phyloP scores from a whole-genome alignment of 2,113 vertebrate genomes.

The Oncorhynchus clarkii region DNA sequence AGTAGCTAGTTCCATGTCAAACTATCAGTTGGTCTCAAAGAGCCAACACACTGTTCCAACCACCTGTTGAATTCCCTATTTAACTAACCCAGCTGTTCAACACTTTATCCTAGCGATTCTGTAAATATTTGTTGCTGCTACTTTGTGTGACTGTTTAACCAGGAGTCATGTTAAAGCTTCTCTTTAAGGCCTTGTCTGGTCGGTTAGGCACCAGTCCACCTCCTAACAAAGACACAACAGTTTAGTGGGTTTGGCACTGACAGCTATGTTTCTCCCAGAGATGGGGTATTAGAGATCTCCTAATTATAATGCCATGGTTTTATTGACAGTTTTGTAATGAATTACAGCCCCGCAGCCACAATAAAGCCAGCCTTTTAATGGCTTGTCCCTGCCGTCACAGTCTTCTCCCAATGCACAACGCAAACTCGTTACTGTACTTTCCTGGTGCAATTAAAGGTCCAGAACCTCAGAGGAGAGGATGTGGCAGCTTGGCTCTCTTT shows the following conservation, averaged over 20 bases:
- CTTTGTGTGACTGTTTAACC: slow-evolving; percentile 32
- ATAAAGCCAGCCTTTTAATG: slow-evolving; percentile 20
- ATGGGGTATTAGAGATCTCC: slow-evolving; percentile 18
- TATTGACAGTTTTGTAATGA: slow-evolving; percentile 26
- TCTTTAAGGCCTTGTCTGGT: slow-evolving; percentile 14
- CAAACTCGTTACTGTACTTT: not conserved
- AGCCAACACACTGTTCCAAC: not conserved
- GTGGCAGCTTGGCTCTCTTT: slow-evolving; percentile 54
- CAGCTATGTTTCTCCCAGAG: slow-evolving; percentile 33
- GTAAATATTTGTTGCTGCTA: not conserved
- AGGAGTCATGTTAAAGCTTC: slow-evolving; percentile 35
- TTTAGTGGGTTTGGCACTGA: slow-evolving; percentile 35
- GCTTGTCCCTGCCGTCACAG: not conserved
- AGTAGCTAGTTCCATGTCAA: not conserved
- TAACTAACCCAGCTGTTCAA: not conserved
- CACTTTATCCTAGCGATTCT: not conserved
- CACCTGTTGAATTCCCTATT: not conserved
- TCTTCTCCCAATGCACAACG: not conserved
- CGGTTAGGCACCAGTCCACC: slow-evolving; percentile 9
- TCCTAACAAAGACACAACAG: slow-evolving; percentile 22
- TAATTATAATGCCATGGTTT: slow-evolving; percentile 36
- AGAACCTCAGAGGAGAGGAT: slow-evolving; percentile 14
- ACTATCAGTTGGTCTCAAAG: too few species aligned
- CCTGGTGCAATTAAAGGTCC: not conserved
- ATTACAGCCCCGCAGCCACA: slow-evolving; percentile 12